A percentile compares a stretch with the other conserved stretches of the same genome.
Evolutionary conservation across 2,113 vertebrate species (phyloP).

Genomic region (Zeus faber): DNA sequence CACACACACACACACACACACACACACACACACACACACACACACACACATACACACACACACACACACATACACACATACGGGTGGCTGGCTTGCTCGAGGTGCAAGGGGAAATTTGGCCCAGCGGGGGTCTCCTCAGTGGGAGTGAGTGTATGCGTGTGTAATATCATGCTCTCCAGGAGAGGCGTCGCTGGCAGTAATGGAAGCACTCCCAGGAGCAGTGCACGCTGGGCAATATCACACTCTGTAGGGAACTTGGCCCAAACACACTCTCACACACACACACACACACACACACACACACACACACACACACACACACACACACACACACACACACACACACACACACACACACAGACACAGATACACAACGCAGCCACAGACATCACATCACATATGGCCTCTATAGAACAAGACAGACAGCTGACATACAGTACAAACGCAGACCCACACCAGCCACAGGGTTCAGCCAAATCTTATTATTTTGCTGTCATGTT

Average conservation of each 20-base stretch:
- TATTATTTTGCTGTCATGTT: conserved; percentile 20
- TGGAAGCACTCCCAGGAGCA: conserved; percentile 68
- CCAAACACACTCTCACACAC: conserved; percentile 27
- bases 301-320: background rate
- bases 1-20: conserved; percentile 11
- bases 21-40: background rate
- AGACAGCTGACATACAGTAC: no score
- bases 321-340: conserved; percentile 9
- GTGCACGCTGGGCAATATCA: conserved; percentile 71
- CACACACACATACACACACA: conserved; percentile 12
- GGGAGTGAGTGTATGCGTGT: conserved; percentile 49
- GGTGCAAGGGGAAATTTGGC: conserved; percentile 61
- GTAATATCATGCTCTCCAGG: conserved; percentile 71
- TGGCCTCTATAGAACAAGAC: no score
- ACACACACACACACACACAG: conserved; percentile 4
- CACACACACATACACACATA: background rate
- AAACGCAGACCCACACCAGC: no score
- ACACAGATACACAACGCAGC: conserved; percentile 29
- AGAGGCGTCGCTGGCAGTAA: conserved; percentile 71
- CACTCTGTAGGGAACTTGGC: conserved; percentile 65
- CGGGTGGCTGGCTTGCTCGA: conserved; percentile 16
- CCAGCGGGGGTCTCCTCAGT: conserved; percentile 69
- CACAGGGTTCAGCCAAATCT: no score
- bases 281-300: conserved; percentile 7
- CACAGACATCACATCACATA: conserved; percentile 22